Evolutionary conservation across 2,113 vertebrate species (phyloP).

Genomic region (Trogon surrucura): DNA sequence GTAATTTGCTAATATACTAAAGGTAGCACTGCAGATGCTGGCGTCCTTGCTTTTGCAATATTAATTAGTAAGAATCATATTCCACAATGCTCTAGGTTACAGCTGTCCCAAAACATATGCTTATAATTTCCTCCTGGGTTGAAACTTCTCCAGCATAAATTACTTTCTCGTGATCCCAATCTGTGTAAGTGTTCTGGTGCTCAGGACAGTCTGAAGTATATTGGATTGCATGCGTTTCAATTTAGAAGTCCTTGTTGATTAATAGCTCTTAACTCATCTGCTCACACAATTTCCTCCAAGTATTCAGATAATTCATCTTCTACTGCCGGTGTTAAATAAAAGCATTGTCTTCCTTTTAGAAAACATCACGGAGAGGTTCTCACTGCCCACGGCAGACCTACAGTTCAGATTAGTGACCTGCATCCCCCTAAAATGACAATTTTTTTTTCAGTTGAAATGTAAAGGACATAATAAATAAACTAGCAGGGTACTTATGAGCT

Average conservation of each 20-base stretch:
- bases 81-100: conserved; percentile 41
- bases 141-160: conserved; percentile 64
- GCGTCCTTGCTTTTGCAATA: conserved; percentile 44
- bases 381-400: background rate
- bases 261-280: conserved; percentile 64
- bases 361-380: background rate
- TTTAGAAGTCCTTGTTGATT: conserved; percentile 52
- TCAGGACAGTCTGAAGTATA: conserved; percentile 52
- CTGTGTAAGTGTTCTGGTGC: conserved; percentile 59
- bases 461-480: background rate
- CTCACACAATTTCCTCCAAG: conserved; percentile 65
- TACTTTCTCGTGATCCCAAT: conserved; percentile 63
- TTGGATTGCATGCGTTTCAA: conserved; percentile 63
- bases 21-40: conserved; percentile 6
- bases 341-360: conserved; percentile 13
- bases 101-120: conserved; percentile 54
- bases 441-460: background rate
- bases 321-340: conserved; percentile 45
- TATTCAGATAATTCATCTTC: conserved; percentile 55
- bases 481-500: background rate
- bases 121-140: conserved; percentile 44
- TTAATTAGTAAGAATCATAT: conserved; percentile 60
- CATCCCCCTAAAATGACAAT: background rate
- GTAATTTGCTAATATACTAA: conserved; percentile 36
- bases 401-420: background rate